These are phyloP conservation scores for Isurus oxyrinchus DNA, from an alignment of 2,113 vertebrate genomes.

Conservation along the genomic window DNA sequence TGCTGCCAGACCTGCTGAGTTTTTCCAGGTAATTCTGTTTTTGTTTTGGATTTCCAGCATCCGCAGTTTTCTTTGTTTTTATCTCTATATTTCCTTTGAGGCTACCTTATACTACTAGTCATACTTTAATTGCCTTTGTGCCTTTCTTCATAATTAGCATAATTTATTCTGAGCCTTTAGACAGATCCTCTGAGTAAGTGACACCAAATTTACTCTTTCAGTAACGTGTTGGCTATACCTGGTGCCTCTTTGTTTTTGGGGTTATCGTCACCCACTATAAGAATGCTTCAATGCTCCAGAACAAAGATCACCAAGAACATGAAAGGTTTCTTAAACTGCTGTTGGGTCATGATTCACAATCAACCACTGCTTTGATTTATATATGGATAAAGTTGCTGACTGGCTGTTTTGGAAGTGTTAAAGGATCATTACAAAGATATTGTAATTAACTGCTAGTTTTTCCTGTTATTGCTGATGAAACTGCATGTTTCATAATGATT, in stretches of 20 bases:
- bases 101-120: neutral
- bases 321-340: no score
- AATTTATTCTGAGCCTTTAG: neutral
- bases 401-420: no score
- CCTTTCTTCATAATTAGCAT: neutral
- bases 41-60: no score
- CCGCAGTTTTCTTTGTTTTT: no score
- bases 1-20: no score
- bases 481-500: no score
- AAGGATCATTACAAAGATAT: neutral
- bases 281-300: neutral
- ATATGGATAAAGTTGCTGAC: neutral
- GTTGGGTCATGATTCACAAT: neutral
- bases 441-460: neutral
- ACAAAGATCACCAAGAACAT: neutral
- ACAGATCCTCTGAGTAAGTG: neutral
- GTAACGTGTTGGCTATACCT: neutral
- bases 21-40: no score
- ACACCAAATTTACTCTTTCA: neutral
- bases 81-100: neutral
- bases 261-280: neutral
- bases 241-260: neutral
- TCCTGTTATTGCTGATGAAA: neutral
- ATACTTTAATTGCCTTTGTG: neutral
- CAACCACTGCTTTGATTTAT: neutral